Conservation (phyloP, 2,888 invertebrate genomes). For the Nezara viridula region DNA sequence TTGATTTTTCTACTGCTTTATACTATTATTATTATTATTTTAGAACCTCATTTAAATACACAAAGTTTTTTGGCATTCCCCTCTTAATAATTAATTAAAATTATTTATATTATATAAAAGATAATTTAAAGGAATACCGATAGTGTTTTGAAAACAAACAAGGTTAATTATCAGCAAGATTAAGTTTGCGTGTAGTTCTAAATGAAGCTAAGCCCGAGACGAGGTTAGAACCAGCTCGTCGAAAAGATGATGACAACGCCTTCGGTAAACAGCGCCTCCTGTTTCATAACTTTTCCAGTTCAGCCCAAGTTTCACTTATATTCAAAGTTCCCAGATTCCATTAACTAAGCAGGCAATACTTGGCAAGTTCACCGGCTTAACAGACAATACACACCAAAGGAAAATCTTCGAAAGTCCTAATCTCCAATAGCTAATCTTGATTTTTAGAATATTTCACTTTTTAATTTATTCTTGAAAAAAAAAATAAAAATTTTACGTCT, state of each 20-base stretch:
- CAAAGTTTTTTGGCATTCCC: no score
- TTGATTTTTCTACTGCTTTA: no score
- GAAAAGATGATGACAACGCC: conserved; percentile 16
- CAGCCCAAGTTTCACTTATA: background rate
- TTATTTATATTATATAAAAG: no score
- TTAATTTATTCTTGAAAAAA: background rate
- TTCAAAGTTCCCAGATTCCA: background rate
- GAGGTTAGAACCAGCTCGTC: background rate
- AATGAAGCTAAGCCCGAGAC: background rate
- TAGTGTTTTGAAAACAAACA: background rate
- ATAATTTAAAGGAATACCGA: background rate
- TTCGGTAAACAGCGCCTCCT: background rate
- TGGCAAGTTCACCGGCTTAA: background rate
- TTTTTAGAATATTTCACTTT: background rate
- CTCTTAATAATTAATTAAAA: no score
- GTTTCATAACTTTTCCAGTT: conserved; percentile 16
- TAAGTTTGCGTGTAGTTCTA: background rate
- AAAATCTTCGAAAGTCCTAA: background rate
- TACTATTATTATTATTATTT: no score
- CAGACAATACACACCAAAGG: background rate
- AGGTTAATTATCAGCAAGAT: background rate
- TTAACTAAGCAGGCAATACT: conserved; percentile 10
- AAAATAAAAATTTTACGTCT: no score
- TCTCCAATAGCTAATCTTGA: background rate
- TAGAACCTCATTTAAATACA: no score